These are phyloP conservation scores for Corythoichthys haematopterus DNA, from an alignment of 2,113 vertebrate genomes.

Conservation along the genomic window DNA sequence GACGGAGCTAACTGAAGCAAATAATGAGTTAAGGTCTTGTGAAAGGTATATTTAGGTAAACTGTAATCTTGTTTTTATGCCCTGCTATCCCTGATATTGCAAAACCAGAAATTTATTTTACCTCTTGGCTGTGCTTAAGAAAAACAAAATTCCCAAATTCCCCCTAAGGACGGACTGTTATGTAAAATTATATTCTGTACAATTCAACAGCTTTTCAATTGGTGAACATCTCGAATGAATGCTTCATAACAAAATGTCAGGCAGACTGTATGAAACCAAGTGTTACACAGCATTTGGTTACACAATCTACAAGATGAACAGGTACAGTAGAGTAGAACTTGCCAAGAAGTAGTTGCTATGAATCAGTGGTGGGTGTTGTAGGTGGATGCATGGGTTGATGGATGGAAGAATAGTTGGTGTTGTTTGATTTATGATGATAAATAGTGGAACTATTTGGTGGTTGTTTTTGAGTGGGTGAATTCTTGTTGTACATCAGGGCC, in stretches of 20 bases:
- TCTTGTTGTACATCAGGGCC: too few relatives aligned
- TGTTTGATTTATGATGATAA: not conserved
- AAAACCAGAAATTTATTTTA: too few relatives aligned
- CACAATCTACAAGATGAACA: not conserved
- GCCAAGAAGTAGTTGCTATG: not conserved
- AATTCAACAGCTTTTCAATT: not conserved
- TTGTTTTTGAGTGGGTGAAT: not conserved
- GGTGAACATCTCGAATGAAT: not conserved
- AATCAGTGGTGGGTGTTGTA: not conserved
- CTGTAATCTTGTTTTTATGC: not conserved
- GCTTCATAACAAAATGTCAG: not conserved
- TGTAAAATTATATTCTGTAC: not conserved
- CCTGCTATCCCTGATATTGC: not conserved
- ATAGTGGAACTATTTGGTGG: not conserved
- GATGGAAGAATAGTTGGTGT: not conserved
- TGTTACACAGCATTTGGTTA: not conserved
- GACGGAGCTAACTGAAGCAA: not conserved
- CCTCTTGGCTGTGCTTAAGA: not conserved
- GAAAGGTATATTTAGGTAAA: not conserved
- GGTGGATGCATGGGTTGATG: not conserved
- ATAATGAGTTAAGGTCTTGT: not conserved
- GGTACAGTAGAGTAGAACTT: not conserved
- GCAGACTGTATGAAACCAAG: not conserved
- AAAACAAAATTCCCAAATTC: not conserved
- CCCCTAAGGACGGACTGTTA: not conserved